A percentile compares a stretch with the other conserved stretches of the same genome.
Evolutionary conservation across 92 coral and sea anemone genomes (phyloP).

Genomic region (Desmophyllum pertusum): DNA sequence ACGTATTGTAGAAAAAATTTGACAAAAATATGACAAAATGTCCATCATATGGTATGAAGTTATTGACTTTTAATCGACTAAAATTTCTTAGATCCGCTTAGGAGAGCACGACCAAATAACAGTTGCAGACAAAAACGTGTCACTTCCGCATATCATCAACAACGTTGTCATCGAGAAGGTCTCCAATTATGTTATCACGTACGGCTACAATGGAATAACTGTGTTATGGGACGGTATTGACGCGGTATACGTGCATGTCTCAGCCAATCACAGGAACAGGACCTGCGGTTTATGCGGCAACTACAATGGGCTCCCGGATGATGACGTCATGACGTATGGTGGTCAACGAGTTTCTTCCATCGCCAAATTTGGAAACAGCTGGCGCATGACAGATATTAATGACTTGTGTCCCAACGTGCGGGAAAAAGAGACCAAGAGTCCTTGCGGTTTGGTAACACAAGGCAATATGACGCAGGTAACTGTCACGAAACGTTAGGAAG

Average conservation of each 20-base stretch:
- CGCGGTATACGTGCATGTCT: constrained; percentile 75
- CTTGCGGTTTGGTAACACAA: constrained; percentile 45
- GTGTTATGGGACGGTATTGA: constrained; percentile 89
- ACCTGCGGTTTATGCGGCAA: constrained; percentile 97
- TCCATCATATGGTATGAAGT: too few relatives aligned
- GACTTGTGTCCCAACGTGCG: constrained; percentile 69
- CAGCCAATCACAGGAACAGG: constrained; percentile 76
- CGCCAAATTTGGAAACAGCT: constrained; percentile 87
- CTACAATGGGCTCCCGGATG: constrained; percentile 78
- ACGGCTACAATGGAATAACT: constrained; percentile 85
- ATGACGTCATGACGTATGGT: constrained; percentile 74
- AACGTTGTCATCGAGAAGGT: constrained; percentile 80
- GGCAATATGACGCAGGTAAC: constrained; percentile 30
- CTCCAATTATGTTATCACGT: constrained; percentile 70
- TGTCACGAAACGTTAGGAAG: background rate
- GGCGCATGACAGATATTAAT: constrained; percentile 79
- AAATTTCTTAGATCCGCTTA: constrained; percentile 55
- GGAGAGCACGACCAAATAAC: constrained; percentile 62
- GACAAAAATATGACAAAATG: too few relatives aligned
- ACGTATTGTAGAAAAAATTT: too few relatives aligned
- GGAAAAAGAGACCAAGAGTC: constrained; percentile 41
- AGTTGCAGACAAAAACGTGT: constrained; percentile 71
- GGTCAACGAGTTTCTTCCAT: constrained; percentile 79
- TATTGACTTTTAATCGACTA: background rate
- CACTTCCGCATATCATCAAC: constrained; percentile 77